Base-by-base conservation (phyloP, 2,888 invertebrate species). In the Drosophila anceps region DNA sequence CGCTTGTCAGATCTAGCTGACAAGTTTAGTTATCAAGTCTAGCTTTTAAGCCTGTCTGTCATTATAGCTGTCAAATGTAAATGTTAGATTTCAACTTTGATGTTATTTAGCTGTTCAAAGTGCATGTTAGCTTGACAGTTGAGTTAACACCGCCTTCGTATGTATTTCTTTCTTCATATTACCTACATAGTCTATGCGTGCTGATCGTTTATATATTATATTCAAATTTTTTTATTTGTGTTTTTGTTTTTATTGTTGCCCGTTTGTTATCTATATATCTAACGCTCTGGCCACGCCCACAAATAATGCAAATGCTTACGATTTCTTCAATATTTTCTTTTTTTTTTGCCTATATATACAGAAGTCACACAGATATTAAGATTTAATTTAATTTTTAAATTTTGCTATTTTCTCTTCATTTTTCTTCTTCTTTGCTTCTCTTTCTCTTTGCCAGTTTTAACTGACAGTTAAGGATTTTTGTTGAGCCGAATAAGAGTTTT, bases 281-380 rank as follows among this genome's bases (percentile, higher is more conserved):
- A 51, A 50, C 18, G 31, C 29, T 75, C 72, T 60, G 72, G 55
- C 78, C 78, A 74, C 48, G 39, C 50, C 54, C 58, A 54, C 64
- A 72, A 35, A 64, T 60, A 18, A 77, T 61, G 41, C 33, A 33
- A 58, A 61, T 53, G 35, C 35, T 61, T 79, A 58, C 44, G 55
- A 55, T 58, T 62, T 7, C 29, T 54, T 55, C 37, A 58, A 73
- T 62, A 64, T 46, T 46, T n/a, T n/a, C n/a, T n/a, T n/a, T n/a
- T n/a, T n/a, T n/a, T n/a, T 73, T 20, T 20, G 8, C 33, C 18
- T 75, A 68, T 58, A 73, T 62, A 68, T 79, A 75, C 76, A 74
- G 24, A 73, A 64, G 76, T 64, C 63, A 61, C 70, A 79, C 57
- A 61, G 41, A 57, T 57, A 55, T 60, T 71, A 65, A 31, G 67